Base-by-base conservation (phyloP, 1,140 invertebrate genomes). In the Paraescarpia echinospica region DNA sequence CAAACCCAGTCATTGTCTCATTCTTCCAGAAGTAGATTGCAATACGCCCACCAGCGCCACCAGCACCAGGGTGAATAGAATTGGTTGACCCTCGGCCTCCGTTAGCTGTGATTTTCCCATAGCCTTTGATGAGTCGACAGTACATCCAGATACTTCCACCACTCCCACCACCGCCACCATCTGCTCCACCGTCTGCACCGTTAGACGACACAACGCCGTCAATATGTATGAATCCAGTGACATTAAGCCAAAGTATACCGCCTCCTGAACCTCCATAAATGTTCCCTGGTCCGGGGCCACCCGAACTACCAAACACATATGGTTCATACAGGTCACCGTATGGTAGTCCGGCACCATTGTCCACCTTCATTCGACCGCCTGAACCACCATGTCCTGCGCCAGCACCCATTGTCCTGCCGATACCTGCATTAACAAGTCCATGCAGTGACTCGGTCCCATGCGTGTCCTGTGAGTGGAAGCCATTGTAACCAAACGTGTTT, bases 131-230 rank as follows among this genome's bases (percentile, higher is more conserved):
- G 12, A 93, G 90, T 51, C 94, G 93, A 93, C 94, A 94, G 91
- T 94, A 94, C 94, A 95, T 94, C 94, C 94, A 95, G n/a, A 95
- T 93, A 91, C 94, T 95, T 0, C 95, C 95, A 33, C 95, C 95
- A 92, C 94, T 94, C 22, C 92, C 92, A 5, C 94, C 94, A 34
- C 95, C 95, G 48, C 94, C 95, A 41, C 93, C 94, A 51, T 89
- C 90, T 9, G 35, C 41, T 31, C 88, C 51, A 6, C 93, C 94
- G 93, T 94, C 92, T 33, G 92, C 94, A 34, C 95, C 95, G 93
- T 94, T 93, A 35, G 94, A 94, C 91, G 93, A 94, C n/a, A 95
- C 94, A 92, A 94, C 93, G 27, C 95, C 95, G 92, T 95, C 94
- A 92, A 95, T 95, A 34, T 93, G 92, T 89, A 95, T 95, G n/a